A percentile compares a stretch with the other conserved stretches of the same genome.
These are phyloP conservation scores for Mormyrus iriodes DNA, from an alignment of 2,113 vertebrate species.

Conservation along the genomic window DNA sequence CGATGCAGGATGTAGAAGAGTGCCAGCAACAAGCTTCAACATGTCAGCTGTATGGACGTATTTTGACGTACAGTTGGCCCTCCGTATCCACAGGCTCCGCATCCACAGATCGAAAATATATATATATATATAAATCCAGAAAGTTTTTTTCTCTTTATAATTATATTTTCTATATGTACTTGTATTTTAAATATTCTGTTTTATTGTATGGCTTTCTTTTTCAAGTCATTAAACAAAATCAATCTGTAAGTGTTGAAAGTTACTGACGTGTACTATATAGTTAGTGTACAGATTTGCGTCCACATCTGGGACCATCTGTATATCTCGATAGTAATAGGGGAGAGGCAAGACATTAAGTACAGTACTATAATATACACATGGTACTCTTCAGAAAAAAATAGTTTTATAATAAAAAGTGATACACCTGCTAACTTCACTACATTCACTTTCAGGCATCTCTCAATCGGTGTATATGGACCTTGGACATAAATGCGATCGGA, in stretches of 20 bases:
- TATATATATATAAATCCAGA: background rate
- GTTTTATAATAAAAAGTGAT: no score
- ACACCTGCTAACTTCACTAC: background rate
- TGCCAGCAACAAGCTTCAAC: background rate
- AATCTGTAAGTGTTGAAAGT: no score
- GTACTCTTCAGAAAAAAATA: background rate
- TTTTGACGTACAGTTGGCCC: background rate
- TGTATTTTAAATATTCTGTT: no score
- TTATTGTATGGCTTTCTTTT: no score
- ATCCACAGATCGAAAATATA: background rate
- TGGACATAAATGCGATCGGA: background rate
- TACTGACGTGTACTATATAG: no score
- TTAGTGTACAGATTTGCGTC: background rate
- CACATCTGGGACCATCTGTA: background rate
- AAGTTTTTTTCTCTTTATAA: background rate
- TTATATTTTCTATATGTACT: no score
- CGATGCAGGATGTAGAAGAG: background rate
- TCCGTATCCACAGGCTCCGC: no score
- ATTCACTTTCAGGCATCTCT: background rate
- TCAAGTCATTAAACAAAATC: no score
- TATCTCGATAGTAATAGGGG: background rate
- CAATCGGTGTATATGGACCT: background rate
- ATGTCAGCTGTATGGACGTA: background rate
- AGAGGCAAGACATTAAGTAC: background rate
- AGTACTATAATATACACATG: background rate